Base-by-base conservation (phyloP, 2,888 invertebrate species). In the Drosophila kuntzei region DNA sequence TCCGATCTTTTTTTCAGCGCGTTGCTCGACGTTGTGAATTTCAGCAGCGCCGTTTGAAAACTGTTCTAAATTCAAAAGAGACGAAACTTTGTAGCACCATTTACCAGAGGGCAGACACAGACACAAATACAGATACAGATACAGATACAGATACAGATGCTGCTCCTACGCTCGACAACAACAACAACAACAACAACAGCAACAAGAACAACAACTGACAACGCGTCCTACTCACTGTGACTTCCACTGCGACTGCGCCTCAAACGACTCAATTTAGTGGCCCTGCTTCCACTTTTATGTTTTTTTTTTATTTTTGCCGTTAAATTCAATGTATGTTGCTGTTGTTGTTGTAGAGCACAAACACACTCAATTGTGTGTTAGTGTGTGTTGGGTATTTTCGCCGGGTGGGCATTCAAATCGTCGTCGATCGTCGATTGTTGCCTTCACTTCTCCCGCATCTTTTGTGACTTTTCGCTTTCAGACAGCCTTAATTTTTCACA, bases 401-500 rank as follows among this genome's bases (percentile, higher is more conserved):
- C 71, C 76, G 66, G 62, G 59, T 34, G 54, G 61, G 58, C 60
- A 65, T 49, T 22, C 54, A 47, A 53, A 44, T 44, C 12, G 18
- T 53, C 29, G 47, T 60, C 39, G 84, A 36, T 60, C 39, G 84
- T 39, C 78, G 85, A 71, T 71, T 82, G 68, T 69, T 81, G 77
- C 62, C 80, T 68, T 76, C 27, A 55, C 49, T 67, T 87, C 55
- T 62, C 85, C 85, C 85, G 85, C 85, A 85, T 85, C 70, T 84
- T 82, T 76, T 76, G 77, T 69, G 80, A 68, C 78, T 87, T 89
- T 89, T 79, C 72, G 82, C 79, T 77, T 86, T 67, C 68, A 62
- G 67, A 37, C 74, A 78, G 69, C 81, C 80, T 80, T 80, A 85
- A 89, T 85, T 85, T 85, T 89, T 79, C 86, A 85, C 85, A 85